Conservation (phyloP, 1,140 invertebrate genomes). For the Protaetia brevitarsis region DNA sequence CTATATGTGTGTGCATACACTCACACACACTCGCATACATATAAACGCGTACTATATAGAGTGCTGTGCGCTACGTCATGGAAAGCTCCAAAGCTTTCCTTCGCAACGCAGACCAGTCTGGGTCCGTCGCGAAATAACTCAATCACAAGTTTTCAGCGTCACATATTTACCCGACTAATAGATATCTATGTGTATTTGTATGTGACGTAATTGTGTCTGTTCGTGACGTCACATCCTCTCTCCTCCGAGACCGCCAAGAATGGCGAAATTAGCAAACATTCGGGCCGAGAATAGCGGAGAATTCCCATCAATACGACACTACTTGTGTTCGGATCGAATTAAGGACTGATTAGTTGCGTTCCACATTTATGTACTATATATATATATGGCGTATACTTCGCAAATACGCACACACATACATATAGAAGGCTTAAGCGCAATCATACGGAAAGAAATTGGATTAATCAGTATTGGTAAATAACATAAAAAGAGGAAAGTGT, state of each 20-base stretch:
- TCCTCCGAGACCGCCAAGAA: slow-evolving; percentile 24
- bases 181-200: slow-evolving; percentile 44
- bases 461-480: not conserved
- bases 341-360: slow-evolving; percentile 10
- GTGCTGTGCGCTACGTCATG: no score
- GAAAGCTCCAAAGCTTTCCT: not conserved
- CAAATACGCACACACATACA: not conserved
- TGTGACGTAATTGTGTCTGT: slow-evolving; percentile 43
- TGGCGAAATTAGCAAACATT: slow-evolving; percentile 21
- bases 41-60: no score
- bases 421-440: not conserved
- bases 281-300: not conserved
- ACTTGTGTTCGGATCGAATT: slow-evolving; percentile 10
- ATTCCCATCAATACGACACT: slow-evolving; percentile 5
- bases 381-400: no score
- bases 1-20: no score
- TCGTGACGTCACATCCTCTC: slow-evolving; percentile 41
- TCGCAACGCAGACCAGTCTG: not conserved
- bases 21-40: no score
- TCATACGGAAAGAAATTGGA: not conserved
- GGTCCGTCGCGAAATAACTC: slow-evolving; percentile 35
- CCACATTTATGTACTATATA: not conserved
- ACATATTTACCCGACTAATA: slow-evolving; percentile 43
- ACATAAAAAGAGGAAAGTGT: not conserved
- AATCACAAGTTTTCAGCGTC: slow-evolving; percentile 46